Evolutionary conservation across 2,797 vertebrate genomes (phyloP).

Genomic region (Benthosema pterotum): DNA sequence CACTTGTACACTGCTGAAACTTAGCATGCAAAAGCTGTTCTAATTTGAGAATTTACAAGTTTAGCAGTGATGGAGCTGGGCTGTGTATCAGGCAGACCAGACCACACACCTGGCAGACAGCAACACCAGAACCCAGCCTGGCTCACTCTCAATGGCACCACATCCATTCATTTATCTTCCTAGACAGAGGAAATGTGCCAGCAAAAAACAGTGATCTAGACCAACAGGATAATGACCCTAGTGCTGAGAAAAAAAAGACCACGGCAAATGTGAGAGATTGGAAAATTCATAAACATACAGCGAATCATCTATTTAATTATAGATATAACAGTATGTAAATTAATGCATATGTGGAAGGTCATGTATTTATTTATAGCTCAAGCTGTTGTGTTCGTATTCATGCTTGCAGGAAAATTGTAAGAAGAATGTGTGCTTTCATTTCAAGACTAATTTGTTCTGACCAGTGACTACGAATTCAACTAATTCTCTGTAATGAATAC

Average conservation of each 20-base stretch:
- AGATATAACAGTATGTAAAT: conserved; percentile 30
- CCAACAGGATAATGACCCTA: conserved; percentile 47
- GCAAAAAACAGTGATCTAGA: conserved; percentile 45
- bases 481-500: conserved; percentile 25
- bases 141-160: conserved; percentile 41
- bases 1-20: no score
- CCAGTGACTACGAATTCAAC: conserved; percentile 12
- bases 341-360: conserved; percentile 14
- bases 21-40: conserved; percentile 53
- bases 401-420: conserved; percentile 1
- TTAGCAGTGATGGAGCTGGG: conserved; percentile 66
- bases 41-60: conserved; percentile 73
- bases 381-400: neutral
- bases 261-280: neutral
- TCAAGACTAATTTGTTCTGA: conserved; percentile 29
- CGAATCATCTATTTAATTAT: conserved; percentile 4
- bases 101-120: conserved; percentile 71
- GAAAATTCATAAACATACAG: conserved; percentile 17
- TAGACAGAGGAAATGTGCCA: conserved; percentile 53
- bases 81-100: conserved; percentile 74
- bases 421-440: conserved; percentile 15
- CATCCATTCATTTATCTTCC: conserved; percentile 58
- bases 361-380: neutral
- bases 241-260: conserved; percentile 12
- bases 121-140: conserved; percentile 52